Percentiles rank a stretch among this genome's conserved stretches.
These are phyloP conservation scores for Uropetala carovei DNA, from an alignment of 2,888 invertebrate species.

Conservation along the genomic window DNA sequence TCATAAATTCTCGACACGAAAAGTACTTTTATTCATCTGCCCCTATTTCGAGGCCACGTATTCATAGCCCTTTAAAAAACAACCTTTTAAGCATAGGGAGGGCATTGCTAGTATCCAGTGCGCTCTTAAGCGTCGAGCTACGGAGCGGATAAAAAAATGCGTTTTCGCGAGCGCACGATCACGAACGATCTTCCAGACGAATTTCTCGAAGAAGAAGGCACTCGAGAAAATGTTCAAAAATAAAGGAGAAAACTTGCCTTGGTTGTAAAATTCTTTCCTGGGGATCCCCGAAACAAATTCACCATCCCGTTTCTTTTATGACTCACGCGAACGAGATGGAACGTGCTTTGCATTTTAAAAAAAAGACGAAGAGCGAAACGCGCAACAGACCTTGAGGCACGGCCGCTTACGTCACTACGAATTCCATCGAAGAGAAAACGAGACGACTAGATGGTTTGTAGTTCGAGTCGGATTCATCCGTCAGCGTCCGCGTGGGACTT, in stretches of 20 bases:
- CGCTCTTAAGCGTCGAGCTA: not conserved
- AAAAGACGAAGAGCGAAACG: not conserved
- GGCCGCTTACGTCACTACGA: no score
- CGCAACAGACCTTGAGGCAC: no score
- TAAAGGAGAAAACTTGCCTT: not conserved
- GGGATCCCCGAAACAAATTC: not conserved
- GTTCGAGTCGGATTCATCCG: no score
- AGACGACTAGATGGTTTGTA: no score
- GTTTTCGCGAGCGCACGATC: not conserved
- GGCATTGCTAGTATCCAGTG: not conserved
- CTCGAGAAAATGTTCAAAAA: not conserved
- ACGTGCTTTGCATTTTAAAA: not conserved
- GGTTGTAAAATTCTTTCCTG: not conserved
- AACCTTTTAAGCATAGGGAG: not conserved
- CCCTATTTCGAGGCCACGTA: no score
- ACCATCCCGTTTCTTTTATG: not conserved
- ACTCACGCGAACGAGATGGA: not conserved
- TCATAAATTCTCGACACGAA: no score
- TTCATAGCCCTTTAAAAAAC: no score
- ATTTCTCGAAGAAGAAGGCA: not conserved
- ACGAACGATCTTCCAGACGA: not conserved
- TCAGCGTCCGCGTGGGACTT: no score
- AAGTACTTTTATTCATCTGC: no score
- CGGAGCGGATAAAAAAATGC: not conserved
- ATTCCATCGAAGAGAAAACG: no score